Evolutionary conservation across 1,140 invertebrate genomes (phyloP), one percentile per base, ranked within the genome.

Genomic region (Heliothis subflexa): DNA sequence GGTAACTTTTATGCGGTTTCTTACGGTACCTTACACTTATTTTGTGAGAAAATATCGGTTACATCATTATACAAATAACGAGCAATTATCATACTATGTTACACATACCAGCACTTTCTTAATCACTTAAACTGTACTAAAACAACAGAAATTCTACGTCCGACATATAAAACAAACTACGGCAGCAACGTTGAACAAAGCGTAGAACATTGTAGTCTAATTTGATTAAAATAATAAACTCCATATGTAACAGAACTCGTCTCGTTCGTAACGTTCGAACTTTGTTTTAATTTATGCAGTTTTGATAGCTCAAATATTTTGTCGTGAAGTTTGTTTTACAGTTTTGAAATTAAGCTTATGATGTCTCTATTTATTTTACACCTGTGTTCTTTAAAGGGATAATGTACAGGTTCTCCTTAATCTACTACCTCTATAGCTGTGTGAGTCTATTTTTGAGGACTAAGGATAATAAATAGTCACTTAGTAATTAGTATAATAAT

Each of bases 151-250:
- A 59, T 25, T 62, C 40, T 62, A 16, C 33, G 28, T 40, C 33
- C 33, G 9, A 45, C 61, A 14, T 62, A 16, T n/a, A 25, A 4
- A 14, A 21, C 54, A 55, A 55, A 55, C 18, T 28, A 16, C 14
- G 18, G 47, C 28, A 64, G 9, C 14, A 7, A 3, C 12, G 28
- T 52, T 2, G 33, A 71, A 57, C 40, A 49, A 12, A 47, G 16
- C 45, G 7, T 25, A 52, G 5, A 40, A 40, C 47, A 14, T 76
- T 76, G 47, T 52, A 66, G 49, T 66, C 50, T 66, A 66, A 66
- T 77, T 77, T 45, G 25, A 77, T 77, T 77, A 66, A 77, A 77
- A 77, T 66, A 55, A 66, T 66, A 66, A 66, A 52, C 61, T 54
- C 52, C 12, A 28, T 73, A 21, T 73, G 71, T 59, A 66, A 66